Percentiles rank a stretch among this genome's conserved stretches.
Evolutionary conservation across 2,113 vertebrate species (phyloP).

Genomic region (Lepus americanus): DNA sequence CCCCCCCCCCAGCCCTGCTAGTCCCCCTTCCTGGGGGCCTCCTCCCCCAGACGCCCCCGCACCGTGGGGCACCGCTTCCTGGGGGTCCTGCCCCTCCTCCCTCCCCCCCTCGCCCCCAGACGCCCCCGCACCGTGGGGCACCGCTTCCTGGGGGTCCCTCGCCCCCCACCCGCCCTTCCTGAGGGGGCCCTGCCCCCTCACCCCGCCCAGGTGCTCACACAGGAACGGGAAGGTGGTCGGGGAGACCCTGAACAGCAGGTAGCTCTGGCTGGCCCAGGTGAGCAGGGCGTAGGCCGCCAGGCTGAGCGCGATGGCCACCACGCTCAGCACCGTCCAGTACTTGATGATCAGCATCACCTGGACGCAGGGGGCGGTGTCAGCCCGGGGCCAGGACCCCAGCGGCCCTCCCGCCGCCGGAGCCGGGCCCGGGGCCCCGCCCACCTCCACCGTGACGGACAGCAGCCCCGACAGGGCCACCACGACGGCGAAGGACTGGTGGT

Average conservation of each 20-base stretch:
- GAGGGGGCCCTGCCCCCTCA: fast-evolving
- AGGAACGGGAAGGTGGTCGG: conserved; percentile 91
- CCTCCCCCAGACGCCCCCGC: not conserved
- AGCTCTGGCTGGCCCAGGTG: conserved; percentile 88
- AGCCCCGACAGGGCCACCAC: conserved; percentile 88
- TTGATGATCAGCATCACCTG: conserved; percentile 90
- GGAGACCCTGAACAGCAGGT: conserved; percentile 80
- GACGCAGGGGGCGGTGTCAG: fast-evolving
- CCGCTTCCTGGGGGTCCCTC: too few species aligned
- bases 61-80: not conserved
- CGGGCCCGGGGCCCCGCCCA: conserved; percentile 68
- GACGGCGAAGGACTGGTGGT: conserved; percentile 92
- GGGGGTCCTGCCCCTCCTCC: too few species aligned
- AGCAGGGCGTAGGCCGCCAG: conserved; percentile 88
- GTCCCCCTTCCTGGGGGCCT: not conserved
- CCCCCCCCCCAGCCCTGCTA: too few species aligned
- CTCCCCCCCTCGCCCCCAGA: not conserved
- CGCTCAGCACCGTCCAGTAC: conserved; percentile 91
- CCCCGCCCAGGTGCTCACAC: conserved; percentile 86
- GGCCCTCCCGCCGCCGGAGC: fast-evolving
- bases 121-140: not conserved
- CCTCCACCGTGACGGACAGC: conserved; percentile 91
- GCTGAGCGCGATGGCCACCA: conserved; percentile 86
- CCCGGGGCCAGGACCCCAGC: too few species aligned
- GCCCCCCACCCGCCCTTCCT: not conserved